Evolutionary conservation across 2,888 invertebrate species (phyloP).

Genomic region (Auanema sp.): DNA sequence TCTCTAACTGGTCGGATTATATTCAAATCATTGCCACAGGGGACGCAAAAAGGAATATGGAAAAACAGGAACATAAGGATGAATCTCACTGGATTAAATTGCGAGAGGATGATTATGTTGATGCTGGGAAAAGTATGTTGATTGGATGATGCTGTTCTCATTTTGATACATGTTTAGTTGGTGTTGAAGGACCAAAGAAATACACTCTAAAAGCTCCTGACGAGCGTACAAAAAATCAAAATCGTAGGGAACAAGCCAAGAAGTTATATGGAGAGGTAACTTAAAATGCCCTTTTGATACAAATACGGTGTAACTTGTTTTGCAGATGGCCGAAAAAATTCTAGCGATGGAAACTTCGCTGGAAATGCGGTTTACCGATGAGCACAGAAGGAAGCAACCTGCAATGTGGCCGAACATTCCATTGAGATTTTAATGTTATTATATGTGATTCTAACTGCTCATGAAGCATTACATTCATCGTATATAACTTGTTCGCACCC

Average conservation of each 20-base stretch:
- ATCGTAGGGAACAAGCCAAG: slow-evolving; percentile 2
- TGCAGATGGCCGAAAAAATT: slow-evolving; percentile 68
- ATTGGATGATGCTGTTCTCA: background rate
- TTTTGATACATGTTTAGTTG: slow-evolving; percentile 10
- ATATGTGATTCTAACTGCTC: no score
- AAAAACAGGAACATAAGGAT: no score
- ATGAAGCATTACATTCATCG: no score
- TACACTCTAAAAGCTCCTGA: slow-evolving; percentile 14
- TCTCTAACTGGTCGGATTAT: no score
- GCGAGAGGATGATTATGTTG: no score
- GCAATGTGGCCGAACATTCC: slow-evolving; percentile 78
- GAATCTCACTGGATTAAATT: no score
- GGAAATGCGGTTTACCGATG: slow-evolving; percentile 70
- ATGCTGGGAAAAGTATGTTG: no score
- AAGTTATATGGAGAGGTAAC: slow-evolving; percentile 15
- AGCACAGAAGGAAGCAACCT: slow-evolving; percentile 68
- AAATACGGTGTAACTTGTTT: background rate
- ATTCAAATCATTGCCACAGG: no score
- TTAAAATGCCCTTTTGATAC: background rate
- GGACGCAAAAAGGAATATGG: no score
- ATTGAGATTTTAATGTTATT: slow-evolving; percentile 67
- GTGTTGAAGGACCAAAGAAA: slow-evolving; percentile 9
- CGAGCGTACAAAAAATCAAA: slow-evolving; percentile 11
- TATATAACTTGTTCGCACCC: no score
- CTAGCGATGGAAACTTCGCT: slow-evolving; percentile 77